Evolutionary conservation across 2,113 vertebrate species (phyloP).

Genomic region (Spilogale gracilis): DNA sequence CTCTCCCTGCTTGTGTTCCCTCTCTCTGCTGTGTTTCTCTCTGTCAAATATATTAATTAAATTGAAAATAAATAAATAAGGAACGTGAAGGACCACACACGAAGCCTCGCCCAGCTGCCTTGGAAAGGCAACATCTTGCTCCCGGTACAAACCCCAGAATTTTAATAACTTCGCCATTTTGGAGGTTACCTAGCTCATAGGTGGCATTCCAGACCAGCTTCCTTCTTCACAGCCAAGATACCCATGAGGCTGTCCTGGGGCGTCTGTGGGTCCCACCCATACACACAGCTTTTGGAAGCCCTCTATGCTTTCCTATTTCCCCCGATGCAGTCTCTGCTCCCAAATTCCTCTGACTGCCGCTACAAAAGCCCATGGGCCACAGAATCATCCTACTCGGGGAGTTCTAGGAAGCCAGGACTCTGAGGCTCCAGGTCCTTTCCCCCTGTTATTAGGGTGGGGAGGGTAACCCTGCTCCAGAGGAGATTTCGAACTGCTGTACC

Average conservation of each 20-base stretch:
- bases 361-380: not conserved
- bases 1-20: too few relatives aligned
- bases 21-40: too few relatives aligned
- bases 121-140: rapidly evolving
- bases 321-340: not conserved
- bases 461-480: too few relatives aligned
- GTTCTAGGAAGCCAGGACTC: not conserved
- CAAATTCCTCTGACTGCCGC: not conserved
- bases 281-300: not conserved
- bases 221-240: not conserved
- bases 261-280: not conserved
- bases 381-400: not conserved
- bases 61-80: too few relatives aligned
- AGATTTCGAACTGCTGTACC: not conserved
- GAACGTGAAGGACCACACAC: not conserved
- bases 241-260: not conserved
- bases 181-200: too few relatives aligned
- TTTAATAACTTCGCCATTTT: too few relatives aligned
- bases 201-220: not conserved
- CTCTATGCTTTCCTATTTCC: not conserved
- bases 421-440: not conserved
- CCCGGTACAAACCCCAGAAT: not conserved
- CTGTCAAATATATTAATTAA: too few relatives aligned
- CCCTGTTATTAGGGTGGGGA: rapidly evolving
- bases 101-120: not conserved